Base-by-base conservation (phyloP, 2,797 vertebrate species). In the Falco biarmicus region DNA sequence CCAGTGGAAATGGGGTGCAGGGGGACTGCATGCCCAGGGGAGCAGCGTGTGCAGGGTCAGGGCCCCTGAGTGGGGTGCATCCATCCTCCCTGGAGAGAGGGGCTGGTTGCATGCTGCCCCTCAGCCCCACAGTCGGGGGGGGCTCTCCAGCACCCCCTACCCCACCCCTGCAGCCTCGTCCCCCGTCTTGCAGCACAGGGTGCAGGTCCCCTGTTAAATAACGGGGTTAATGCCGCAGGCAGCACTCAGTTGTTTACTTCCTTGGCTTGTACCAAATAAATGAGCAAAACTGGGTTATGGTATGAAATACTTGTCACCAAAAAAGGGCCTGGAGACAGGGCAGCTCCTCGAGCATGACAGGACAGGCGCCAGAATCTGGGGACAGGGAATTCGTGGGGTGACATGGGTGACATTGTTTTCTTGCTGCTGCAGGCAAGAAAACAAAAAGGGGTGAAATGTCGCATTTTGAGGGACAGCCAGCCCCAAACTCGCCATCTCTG, bases 281-380 rank as follows among this genome's bases (percentile, higher is more conserved):
- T 0, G 13, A 51, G 17, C 2, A 0, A 64, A 94, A 87, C 79
- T 87, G 92, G 92, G 83, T 93, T 64, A 76, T 3, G 66, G 66
- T 79, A 82, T 15, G 20, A 39, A 71, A 31, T 66, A 37, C 26
- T 5, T 60, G 88, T 53, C 92, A 79, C 85, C 34, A 3, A 81
- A 64, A 53, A 47, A 10, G 20, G 18, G 50, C 41, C 68, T 3
- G 64, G 47, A n/a, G 78, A 29, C 4, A 5, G 48, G 76, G 66
- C 1, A 6, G 70, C 51, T 70, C 74, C 13, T 15, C 0, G 2
- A 20, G 61, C 0, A 7, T 7, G 45, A 6, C 13, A 2, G 65
- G 59, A 48, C 1, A 5, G 75, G 56, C 2, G 22, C 71, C 60
- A 25, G 87, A 54, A 25, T n/a, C 37, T 2, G 1, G 60, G 34